Conservation (phyloP, 1,140 invertebrate genomes). For the Helicorthomorpha holstii region DNA sequence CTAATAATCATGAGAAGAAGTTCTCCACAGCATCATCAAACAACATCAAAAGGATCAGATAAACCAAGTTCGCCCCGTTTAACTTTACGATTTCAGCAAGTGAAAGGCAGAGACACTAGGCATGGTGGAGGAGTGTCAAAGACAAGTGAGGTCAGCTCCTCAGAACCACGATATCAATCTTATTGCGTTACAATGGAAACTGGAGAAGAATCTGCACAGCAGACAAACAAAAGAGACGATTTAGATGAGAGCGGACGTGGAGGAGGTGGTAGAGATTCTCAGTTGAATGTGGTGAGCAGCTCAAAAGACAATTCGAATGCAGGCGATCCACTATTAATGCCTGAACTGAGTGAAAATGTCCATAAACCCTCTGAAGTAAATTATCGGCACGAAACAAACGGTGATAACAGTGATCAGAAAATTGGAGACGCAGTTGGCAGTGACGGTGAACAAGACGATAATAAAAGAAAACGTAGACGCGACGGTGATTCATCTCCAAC, state of each 20-base stretch:
- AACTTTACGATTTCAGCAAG: conserved; percentile 5
- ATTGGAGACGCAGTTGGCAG: neutral
- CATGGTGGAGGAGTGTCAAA: conserved; percentile 8
- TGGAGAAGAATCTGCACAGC: conserved; percentile 8
- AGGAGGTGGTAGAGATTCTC: conserved; percentile 1
- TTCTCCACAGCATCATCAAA: neutral
- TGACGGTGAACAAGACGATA: conserved; percentile 11
- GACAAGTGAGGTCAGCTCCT: conserved; percentile 10
- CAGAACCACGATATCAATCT: conserved; percentile 13
- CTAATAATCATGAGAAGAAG: conserved; percentile 1
- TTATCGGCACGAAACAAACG: neutral
- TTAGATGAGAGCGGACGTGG: neutral
- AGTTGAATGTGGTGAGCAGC: conserved; percentile 6
- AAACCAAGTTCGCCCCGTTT: conserved; percentile 1
- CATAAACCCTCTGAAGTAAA: neutral
- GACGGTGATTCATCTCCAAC: conserved; percentile 8
- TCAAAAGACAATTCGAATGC: neutral
- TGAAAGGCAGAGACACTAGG: conserved; percentile 1
- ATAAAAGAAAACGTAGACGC: conserved; percentile 11
- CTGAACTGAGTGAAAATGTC: neutral
- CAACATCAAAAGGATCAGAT: neutral
- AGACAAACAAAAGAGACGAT: neutral
- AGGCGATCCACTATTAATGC: neutral
- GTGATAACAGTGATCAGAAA: neutral
- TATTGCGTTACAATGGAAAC: conserved; percentile 15